These are phyloP conservation scores for Andrena cerasifolii DNA, from an alignment of 1,140 invertebrate genomes.

Conservation along the genomic window DNA sequence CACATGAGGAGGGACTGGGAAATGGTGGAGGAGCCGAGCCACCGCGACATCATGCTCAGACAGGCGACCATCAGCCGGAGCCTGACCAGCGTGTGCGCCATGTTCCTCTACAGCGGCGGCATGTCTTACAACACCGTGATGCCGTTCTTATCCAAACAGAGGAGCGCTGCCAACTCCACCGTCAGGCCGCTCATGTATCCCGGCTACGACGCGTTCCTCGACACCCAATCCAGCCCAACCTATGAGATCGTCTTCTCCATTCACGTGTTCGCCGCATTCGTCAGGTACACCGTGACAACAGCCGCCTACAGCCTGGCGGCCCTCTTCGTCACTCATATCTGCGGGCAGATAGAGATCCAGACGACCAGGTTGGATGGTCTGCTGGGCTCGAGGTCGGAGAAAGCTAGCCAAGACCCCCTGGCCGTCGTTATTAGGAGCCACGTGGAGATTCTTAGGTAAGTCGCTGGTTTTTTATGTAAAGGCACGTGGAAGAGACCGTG, in stretches of 20 bases:
- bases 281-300: conserved; percentile 62
- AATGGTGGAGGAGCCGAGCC: conserved; percentile 1
- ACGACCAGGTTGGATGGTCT: conserved; percentile 44
- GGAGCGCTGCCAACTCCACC: conserved; percentile 27
- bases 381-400: not conserved
- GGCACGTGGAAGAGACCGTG: not conserved
- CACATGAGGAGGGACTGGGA: conserved; percentile 63
- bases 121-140: conserved; percentile 54
- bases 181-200: conserved; percentile 58
- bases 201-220: conserved; percentile 62
- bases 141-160: conserved; percentile 28
- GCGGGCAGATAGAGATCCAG: conserved; percentile 62
- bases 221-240: conserved; percentile 57
- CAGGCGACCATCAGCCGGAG: conserved; percentile 42
- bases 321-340: conserved; percentile 68
- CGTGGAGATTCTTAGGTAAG: conserved; percentile 42
- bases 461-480: too few relatives aligned
- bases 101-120: conserved; percentile 59
- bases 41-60: conserved; percentile 51
- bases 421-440: conserved; percentile 41
- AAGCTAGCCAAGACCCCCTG: not conserved
- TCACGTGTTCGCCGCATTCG: conserved; percentile 61
- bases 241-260: conserved; percentile 66
- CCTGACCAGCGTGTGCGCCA: conserved; percentile 28
- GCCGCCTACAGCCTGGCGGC: conserved; percentile 64